These are phyloP conservation scores for Aix galericulata DNA, from an alignment of 2,113 vertebrate genomes.

Conservation along the genomic window DNA sequence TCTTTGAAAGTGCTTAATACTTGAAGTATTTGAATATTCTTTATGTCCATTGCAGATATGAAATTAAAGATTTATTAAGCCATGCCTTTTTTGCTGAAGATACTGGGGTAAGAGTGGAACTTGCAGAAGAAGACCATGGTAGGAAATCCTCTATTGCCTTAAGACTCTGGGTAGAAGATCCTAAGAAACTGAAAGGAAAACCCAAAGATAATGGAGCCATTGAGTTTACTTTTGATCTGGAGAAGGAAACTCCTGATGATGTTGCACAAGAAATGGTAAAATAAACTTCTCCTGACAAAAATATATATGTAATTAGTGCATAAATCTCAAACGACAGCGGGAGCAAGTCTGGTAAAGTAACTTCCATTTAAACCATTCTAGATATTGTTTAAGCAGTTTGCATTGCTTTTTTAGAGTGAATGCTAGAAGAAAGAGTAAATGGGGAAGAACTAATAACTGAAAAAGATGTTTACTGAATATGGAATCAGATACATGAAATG, in stretches of 20 bases:
- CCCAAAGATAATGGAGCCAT: slow-evolving; percentile 98
- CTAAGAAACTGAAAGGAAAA: slow-evolving; percentile 97
- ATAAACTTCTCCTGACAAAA: slow-evolving; percentile 47
- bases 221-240: slow-evolving; percentile 95
- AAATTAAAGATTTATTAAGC: slow-evolving; percentile 97
- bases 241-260: slow-evolving; percentile 92
- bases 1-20: background rate
- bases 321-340: slow-evolving; percentile 23
- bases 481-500: background rate
- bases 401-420: background rate
- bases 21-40: slow-evolving; percentile 17
- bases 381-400: background rate
- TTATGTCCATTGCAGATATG: slow-evolving; percentile 82
- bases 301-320: background rate
- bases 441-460: background rate
- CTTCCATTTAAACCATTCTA: background rate
- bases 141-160: slow-evolving; percentile 92
- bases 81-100: slow-evolving; percentile 99
- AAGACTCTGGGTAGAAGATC: slow-evolving; percentile 97
- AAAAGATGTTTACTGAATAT: background rate
- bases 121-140: slow-evolving; percentile 96
- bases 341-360: background rate
- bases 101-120: slow-evolving; percentile 96
- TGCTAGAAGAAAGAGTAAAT: background rate
- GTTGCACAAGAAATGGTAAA: slow-evolving; percentile 99